phyloP scores from a whole-genome alignment of 2,113 vertebrate species.

The Seriola quinqueradiata region DNA sequence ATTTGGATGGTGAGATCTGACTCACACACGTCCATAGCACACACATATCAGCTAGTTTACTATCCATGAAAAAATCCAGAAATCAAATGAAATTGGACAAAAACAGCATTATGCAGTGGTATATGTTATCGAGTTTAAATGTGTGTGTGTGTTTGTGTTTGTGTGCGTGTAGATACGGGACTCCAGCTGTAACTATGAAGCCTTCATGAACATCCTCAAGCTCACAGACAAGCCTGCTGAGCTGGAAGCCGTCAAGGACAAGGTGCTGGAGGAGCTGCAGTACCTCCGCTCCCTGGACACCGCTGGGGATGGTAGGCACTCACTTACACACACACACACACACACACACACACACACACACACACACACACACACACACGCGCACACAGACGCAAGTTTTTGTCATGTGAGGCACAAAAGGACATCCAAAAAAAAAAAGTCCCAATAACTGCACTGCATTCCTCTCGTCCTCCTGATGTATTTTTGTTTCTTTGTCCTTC shows the following conservation, averaged over 20 bases:
- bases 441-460: not conserved
- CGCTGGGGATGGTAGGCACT: conserved; percentile 91
- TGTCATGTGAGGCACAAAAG: not conserved
- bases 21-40: not conserved
- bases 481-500: conserved; percentile 66
- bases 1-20: conserved; percentile 96
- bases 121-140: not conserved
- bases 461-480: conserved; percentile 2
- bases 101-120: not conserved
- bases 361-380: no score
- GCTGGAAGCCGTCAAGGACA: conserved; percentile 97
- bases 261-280: conserved; percentile 96
- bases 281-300: conserved; percentile 98
- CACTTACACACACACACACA: not conserved
- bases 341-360: not conserved
- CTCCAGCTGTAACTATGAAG: conserved; percentile 98
- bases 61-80: not conserved
- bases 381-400: no score
- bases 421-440: not conserved
- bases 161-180: conserved; percentile 90
- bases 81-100: not conserved
- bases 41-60: no score
- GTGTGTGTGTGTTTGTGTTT: conserved; percentile 42
- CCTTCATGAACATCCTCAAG: conserved; percentile 99
- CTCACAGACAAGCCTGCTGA: conserved; percentile 94